Evolutionary conservation across 1,140 invertebrate genomes (phyloP).

Genomic region (Papilio polyxenes): DNA sequence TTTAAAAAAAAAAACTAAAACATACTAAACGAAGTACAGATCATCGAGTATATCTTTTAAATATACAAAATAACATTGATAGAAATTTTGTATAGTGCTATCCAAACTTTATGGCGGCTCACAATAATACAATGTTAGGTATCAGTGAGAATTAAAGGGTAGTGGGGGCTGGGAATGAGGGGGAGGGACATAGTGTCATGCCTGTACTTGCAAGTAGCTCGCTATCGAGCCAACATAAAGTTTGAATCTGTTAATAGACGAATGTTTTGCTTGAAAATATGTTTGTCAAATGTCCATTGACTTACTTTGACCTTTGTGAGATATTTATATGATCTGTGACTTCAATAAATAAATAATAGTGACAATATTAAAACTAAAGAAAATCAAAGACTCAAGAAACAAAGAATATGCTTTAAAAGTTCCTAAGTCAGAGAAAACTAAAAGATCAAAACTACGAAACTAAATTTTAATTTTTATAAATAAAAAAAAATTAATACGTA

Average conservation of each 20-base stretch:
- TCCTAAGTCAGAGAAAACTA: neutral
- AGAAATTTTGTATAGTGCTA: neutral
- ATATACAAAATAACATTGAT: neutral
- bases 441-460: neutral
- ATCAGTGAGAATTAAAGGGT: no score
- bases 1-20: conserved; percentile 6
- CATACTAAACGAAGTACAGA: neutral
- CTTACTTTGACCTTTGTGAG: neutral
- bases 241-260: neutral
- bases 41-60: neutral
- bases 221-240: neutral
- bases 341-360: neutral
- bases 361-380: no score
- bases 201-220: neutral
- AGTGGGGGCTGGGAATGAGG: no score
- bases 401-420: neutral
- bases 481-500: neutral
- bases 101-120: neutral
- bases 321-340: neutral
- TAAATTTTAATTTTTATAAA: neutral
- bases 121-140: no score
- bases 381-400: no score
- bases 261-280: no score
- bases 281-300: neutral
- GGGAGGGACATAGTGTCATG: no score